These are phyloP conservation scores for Diplodus sargus DNA, from an alignment of 2,797 vertebrate species.

Conservation along the genomic window DNA sequence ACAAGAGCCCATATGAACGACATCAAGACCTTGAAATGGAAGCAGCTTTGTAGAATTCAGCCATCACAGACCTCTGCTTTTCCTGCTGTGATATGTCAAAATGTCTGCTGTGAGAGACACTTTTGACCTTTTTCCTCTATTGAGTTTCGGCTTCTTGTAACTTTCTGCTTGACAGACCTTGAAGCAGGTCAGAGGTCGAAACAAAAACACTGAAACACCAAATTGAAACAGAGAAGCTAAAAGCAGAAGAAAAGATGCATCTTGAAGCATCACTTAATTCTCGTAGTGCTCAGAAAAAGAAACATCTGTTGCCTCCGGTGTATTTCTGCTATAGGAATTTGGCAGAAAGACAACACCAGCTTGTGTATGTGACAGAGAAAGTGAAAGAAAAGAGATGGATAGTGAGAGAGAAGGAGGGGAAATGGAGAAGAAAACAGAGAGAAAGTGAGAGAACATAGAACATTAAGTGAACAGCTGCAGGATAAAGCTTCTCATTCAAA, in stretches of 20 bases:
- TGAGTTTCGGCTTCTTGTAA: neutral
- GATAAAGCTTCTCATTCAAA: constrained; percentile 55
- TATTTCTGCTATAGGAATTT: constrained; percentile 13
- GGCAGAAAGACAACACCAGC: constrained; percentile 18
- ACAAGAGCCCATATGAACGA: too few species aligned
- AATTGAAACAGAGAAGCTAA: neutral
- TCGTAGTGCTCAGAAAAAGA: neutral
- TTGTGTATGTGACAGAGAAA: constrained; percentile 8
- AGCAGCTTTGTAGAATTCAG: neutral
- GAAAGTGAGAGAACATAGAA: constrained; percentile 14
- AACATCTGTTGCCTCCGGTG: constrained; percentile 35
- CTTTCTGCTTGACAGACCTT: neutral
- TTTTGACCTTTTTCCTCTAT: too few species aligned
- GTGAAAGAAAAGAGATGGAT: neutral
- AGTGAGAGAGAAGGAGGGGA: constrained; percentile 22
- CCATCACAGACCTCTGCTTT: neutral
- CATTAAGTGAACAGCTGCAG: constrained; percentile 69
- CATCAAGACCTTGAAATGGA: neutral
- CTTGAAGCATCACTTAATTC: constrained; percentile 7
- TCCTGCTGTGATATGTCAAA: neutral
- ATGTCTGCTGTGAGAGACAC: neutral
- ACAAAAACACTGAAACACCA: neutral
- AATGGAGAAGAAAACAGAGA: constrained; percentile 31
- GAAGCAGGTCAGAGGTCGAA: constrained; percentile 25
- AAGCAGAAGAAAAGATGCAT: neutral